Base-by-base conservation (phyloP, 2,888 invertebrate species). In the Chromoteleia sp. region DNA sequence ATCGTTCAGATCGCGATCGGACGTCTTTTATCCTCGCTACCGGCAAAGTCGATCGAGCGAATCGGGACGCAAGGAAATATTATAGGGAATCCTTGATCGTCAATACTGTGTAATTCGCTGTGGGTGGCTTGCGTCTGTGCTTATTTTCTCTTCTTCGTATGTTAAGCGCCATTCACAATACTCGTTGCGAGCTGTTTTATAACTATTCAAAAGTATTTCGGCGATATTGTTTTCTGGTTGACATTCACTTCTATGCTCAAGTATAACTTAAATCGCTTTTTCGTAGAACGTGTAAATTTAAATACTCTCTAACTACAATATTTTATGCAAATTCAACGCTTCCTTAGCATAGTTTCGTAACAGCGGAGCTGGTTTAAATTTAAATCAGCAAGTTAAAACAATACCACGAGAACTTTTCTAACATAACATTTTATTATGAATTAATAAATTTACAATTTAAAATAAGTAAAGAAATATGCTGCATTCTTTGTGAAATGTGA, bases 41-140 rank as follows among this genome's bases (percentile, higher is more conserved):
- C 68, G 73, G 73, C 67, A 74, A 78, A 82, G 45, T 63, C 68
- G 76, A 82, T 78, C 63, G 77, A 82, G 81, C 79, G 79, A 83
- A 84, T 85, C 85, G 83, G 79, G 82, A 80, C 78, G 68, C 73
- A 63, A 59, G 61, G 74, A 82, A 81, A 81, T 70, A 82, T 77
- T 81, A 77, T 77, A 65, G 68, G 63, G 63, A 81, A 83, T 84
- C 70, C 81, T 67, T 75, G 83, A 77, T 85, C 83, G 78, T 83
- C 84, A 87, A 86, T 86, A 84, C 80, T 85, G 83, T 86, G 68
- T 74, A 82, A 85, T 86, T 86, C 87, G 83, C 86, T 83, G 84
- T 87, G 88, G 88, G 88, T 88, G 88, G 88, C 82, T 85, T 83
- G 82, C 76, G 79, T 83, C 83, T 54, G 81, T 58, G 63, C 77